Base-by-base conservation (phyloP, 1,140 invertebrate species). In the Protaetia brevitarsis region DNA sequence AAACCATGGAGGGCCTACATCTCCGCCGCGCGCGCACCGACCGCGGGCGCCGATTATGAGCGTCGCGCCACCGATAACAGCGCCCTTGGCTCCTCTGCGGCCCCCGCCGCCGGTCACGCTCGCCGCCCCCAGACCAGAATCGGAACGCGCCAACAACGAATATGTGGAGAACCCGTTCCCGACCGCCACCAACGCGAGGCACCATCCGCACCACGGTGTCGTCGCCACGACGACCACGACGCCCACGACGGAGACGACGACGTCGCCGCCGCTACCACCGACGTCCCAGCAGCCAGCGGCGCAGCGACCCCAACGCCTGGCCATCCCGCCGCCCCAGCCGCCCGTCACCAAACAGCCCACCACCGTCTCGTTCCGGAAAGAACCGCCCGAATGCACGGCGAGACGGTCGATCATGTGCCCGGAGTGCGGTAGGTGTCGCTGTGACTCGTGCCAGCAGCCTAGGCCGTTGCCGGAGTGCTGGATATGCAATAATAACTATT, bases 401-500 rank as follows among this genome's bases (percentile, higher is more conserved):
- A 41, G 73, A 16, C 69, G 71, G 19, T 73, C 71, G 30, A 75
- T 76, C 68, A 70, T 76, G 69, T 76, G 75, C 51, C 68, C 74
- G 37, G 86, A 87, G 68, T 97, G 95, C 82, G 89, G 90, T 21
- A 85, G 87, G 66, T 97, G 95, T 78, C 84, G 89, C 23, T 97
- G 95, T 84, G 88, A 89, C 73, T 87, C 92, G 66, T 97, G 95
- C 80, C 87, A 91, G 57, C 86, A 88, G 73, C 92, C 93, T 6
- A 84, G 91, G 19, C 86, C 90, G 36, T 81, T 96, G 73, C 95
- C 95, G 16, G 88, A 88, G 70, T 85, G 86, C 58, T 97, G 94
- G 94, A 84, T 95, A 67, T 95, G 94, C 82, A 87, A 90, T 79
- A 86, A 92, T 76, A 87, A 88, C 78, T 95, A 91, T 79, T 86